Percentiles rank a stretch among this genome's conserved stretches.
phyloP scores from a whole-genome alignment of 1,140 invertebrate genomes.

The Bombus vancouverensis region DNA sequence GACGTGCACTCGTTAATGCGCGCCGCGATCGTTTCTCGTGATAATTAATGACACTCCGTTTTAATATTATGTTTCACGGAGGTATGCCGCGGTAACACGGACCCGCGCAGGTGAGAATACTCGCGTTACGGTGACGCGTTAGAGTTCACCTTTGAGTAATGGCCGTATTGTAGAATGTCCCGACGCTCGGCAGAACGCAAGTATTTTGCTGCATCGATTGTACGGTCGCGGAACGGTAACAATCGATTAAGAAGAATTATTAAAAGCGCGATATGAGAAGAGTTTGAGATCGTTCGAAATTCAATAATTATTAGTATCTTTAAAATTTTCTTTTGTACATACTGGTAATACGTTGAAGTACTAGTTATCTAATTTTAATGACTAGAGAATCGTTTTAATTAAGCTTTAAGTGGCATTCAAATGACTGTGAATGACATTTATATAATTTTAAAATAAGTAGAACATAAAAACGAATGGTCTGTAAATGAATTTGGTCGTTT shows the following conservation, averaged over 20 bases:
- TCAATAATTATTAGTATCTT: neutral
- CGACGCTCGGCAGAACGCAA: no score
- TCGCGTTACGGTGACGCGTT: neutral
- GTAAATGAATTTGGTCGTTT: no score
- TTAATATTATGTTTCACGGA: neutral
- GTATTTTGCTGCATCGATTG: no score
- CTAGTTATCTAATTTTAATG: neutral
- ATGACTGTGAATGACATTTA: neutral
- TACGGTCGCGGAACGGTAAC: no score
- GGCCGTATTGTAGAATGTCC: no score
- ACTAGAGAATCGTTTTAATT: neutral
- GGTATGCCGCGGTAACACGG: no score
- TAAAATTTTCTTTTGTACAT: neutral
- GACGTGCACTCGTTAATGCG: constrained; percentile 4
- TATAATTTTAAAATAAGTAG: neutral
- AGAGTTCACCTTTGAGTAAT: neutral
- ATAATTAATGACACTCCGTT: constrained; percentile 24
- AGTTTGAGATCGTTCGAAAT: neutral
- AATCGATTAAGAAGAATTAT: neutral
- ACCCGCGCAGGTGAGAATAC: neutral
- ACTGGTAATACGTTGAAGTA: neutral
- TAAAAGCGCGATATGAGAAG: neutral
- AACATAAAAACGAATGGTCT: no score
- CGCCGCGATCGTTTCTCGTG: neutral
- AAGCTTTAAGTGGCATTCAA: neutral